Evolutionary conservation across 2,888 invertebrate species (phyloP).

Genomic region (Caenorhabditis parvicauda): DNA sequence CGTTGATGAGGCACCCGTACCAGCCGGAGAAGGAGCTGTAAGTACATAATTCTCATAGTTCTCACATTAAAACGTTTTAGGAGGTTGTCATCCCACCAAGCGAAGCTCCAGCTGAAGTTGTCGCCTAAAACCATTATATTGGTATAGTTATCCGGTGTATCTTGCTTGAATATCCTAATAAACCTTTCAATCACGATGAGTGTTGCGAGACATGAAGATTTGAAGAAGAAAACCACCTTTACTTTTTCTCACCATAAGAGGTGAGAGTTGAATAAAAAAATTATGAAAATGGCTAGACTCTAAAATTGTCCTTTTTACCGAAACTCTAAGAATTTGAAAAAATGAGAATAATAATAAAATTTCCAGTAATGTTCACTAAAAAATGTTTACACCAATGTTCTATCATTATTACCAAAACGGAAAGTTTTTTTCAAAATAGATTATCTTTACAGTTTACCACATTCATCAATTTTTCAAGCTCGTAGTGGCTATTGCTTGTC

Average conservation of each 20-base stretch:
- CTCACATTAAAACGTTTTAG: constrained; percentile 3
- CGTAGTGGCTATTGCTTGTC: no score
- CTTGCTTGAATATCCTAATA: neutral
- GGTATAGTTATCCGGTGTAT: neutral
- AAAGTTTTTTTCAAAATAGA: neutral
- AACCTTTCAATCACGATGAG: neutral
- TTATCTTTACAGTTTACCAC: neutral
- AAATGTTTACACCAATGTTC: no score
- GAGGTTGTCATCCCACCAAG: constrained; percentile 31
- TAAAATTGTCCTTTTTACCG: no score
- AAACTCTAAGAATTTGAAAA: no score
- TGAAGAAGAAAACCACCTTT: no score
- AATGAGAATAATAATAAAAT: no score
- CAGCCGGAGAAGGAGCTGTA: constrained; percentile 27
- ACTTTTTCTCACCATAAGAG: no score
- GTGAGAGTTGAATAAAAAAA: no score
- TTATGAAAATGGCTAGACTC: no score
- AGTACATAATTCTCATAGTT: neutral
- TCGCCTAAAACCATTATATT: no score
- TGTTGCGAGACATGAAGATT: neutral
- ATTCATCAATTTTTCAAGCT: neutral
- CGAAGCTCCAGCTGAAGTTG: constrained; percentile 25
- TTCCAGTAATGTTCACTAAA: no score
- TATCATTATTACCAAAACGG: no score
- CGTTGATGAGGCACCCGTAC: constrained; percentile 15